These are phyloP conservation scores for Bombus pascuorum DNA, from an alignment of 1,140 invertebrate species.

Conservation along the genomic window DNA sequence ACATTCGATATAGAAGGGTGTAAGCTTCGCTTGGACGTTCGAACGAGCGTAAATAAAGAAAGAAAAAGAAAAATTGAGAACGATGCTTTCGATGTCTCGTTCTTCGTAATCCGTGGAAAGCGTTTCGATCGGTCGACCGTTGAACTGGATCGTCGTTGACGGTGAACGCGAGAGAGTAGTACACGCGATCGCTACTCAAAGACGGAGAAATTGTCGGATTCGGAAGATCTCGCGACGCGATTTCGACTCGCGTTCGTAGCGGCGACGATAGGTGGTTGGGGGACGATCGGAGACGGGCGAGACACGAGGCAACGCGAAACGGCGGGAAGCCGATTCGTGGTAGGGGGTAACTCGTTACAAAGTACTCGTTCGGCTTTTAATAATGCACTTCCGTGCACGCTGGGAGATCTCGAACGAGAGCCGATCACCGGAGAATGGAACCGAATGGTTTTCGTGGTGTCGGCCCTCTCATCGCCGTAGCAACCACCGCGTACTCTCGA, in stretches of 20 bases:
- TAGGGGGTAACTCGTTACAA: slow-evolving; percentile 61
- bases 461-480: slow-evolving; percentile 74
- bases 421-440: slow-evolving; percentile 63
- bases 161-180: background rate
- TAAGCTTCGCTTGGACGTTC: too few species aligned
- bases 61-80: too few species aligned
- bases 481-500: slow-evolving; percentile 62
- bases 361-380: slow-evolving; percentile 73
- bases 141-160: background rate
- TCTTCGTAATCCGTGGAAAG: background rate
- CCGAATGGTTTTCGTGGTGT: slow-evolving; percentile 65
- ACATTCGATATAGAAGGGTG: too few species aligned
- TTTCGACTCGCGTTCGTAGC: background rate
- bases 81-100: too few species aligned
- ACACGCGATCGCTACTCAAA: background rate
- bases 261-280: background rate
- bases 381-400: slow-evolving; percentile 72
- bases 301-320: too few species aligned
- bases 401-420: slow-evolving; percentile 58
- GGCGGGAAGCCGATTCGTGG: slow-evolving; percentile 21
- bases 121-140: background rate
- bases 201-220: background rate
- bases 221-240: background rate
- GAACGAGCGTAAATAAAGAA: too few species aligned
- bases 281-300: background rate